Evolutionary conservation across 1,140 invertebrate genomes (phyloP), one percentile per base, ranked within the genome.

Genomic region (Cotesia glomerata): DNA sequence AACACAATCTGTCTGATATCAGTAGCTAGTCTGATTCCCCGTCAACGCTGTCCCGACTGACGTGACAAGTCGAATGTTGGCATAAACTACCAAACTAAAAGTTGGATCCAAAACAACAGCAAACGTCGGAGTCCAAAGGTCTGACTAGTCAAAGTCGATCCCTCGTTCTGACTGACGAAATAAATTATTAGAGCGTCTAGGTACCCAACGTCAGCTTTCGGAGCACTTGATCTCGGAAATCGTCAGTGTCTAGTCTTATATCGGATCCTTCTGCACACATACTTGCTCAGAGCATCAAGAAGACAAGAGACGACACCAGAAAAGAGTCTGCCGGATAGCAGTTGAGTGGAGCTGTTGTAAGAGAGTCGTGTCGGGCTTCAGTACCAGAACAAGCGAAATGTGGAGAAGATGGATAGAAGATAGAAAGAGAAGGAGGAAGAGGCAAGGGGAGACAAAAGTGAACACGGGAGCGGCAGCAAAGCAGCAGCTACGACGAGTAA

Each of bases 121-220:
- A 26, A 26, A 26, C 26, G 26, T 8, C 61, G n/a, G n/a, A 51
- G n/a, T n/a, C 49, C 49, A 11, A 45, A 45, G 11, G 39, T 45
- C 39, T 7, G 39, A 45, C 39, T 7, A 45, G 39, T 45, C 39
- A 45, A 45, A 45, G 39, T 62, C 59, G 35, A 62, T 34, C 62
- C 11, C 35, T 11, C 4, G 32, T 11, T 4, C 45, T n/a, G 9
- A 78, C 78, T 81, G 85, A 79, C 82, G 78, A 82, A 82, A 86
- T 85, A 86, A 85, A 85, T 85, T 85, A 85, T 85, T 80, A 81
- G 78, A 74, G 71, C 72, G 54, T 74, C 58, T 13, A 34, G 34
- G 34, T 62, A 51, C 18, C n/a, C 13, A 26, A 49, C 16, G 69
- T 32, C 49, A 32, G 16, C 51, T 7, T 26, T 26, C 26, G 16